phyloP scores from a whole-genome alignment of 2,113 vertebrate species.

The Nesospiza acunhae region DNA sequence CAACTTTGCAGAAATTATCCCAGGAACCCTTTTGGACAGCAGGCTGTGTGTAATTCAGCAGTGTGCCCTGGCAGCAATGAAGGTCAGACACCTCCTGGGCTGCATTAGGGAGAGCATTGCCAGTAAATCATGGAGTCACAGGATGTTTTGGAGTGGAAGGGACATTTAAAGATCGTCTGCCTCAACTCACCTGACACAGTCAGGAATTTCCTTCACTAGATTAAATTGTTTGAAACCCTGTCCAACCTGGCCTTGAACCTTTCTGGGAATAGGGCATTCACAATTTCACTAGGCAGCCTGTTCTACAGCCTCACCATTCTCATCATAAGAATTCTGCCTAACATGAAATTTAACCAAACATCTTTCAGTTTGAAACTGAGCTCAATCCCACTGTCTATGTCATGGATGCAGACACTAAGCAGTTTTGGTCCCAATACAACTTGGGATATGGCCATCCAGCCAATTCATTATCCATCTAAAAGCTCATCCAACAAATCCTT shows the following conservation, averaged over 20 bases:
- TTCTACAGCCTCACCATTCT: neutral
- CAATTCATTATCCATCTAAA: neutral
- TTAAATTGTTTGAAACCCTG: accelerated
- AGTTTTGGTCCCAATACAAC: neutral
- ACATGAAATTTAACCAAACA: neutral
- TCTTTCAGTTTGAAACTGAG: neutral
- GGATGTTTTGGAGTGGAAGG: neutral
- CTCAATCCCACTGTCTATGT: neutral
- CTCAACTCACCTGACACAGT: accelerated
- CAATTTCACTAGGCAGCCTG: neutral
- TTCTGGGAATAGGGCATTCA: accelerated
- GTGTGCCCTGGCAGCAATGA: neutral
- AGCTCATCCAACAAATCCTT: neutral
- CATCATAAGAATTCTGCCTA: neutral
- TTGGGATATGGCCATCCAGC: neutral
- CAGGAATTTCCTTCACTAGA: neutral
- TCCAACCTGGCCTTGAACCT: neutral
- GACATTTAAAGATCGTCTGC: neutral
- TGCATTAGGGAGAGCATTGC: neutral
- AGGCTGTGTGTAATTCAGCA: neutral
- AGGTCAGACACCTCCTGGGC: neutral
- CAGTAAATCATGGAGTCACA: neutral
- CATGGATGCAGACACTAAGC: accelerated
- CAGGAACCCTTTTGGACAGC: neutral
- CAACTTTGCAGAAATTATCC: neutral